phyloP scores from a whole-genome alignment of 2,888 invertebrate species.

The Philopedon plagiatum region DNA sequence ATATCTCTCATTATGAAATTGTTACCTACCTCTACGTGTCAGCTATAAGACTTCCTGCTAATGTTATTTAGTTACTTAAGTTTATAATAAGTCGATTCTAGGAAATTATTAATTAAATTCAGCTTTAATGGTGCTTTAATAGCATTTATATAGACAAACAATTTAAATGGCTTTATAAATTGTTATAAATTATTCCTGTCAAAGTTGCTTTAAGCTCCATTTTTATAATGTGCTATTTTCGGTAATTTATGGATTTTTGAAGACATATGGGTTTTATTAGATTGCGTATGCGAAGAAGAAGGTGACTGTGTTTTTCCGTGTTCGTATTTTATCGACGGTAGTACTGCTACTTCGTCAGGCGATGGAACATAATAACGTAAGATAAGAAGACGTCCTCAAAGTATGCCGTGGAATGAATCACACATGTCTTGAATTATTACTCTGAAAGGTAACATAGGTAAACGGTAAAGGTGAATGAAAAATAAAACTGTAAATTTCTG shows the following conservation, averaged over 20 bases:
- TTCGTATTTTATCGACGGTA: too few species aligned
- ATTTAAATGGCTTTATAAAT: slow-evolving; percentile 15
- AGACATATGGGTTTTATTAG: background rate
- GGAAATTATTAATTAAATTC: slow-evolving; percentile 36
- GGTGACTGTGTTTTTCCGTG: too few species aligned
- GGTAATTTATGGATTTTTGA: background rate
- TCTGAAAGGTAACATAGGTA: too few species aligned
- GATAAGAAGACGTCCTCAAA: too few species aligned
- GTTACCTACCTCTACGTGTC: slow-evolving; percentile 6
- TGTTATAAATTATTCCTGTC: slow-evolving; percentile 10
- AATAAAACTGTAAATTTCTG: too few species aligned
- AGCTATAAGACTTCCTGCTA: slow-evolving; percentile 30
- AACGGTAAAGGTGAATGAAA: too few species aligned
- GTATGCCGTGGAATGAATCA: too few species aligned
- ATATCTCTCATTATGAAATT: background rate
- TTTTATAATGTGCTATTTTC: background rate
- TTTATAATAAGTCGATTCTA: slow-evolving; percentile 24
- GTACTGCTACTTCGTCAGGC: too few species aligned
- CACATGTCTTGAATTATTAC: too few species aligned
- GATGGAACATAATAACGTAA: too few species aligned
- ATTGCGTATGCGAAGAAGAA: too few species aligned
- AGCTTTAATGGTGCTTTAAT: slow-evolving; percentile 38
- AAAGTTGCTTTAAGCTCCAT: background rate
- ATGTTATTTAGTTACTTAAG: slow-evolving; percentile 18
- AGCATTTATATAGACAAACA: slow-evolving; percentile 30